Percentiles rank a stretch among this genome's conserved stretches.
These are phyloP conservation scores for Zele albiditarsus DNA, from an alignment of 2,888 invertebrate species.

Conservation along the genomic window DNA sequence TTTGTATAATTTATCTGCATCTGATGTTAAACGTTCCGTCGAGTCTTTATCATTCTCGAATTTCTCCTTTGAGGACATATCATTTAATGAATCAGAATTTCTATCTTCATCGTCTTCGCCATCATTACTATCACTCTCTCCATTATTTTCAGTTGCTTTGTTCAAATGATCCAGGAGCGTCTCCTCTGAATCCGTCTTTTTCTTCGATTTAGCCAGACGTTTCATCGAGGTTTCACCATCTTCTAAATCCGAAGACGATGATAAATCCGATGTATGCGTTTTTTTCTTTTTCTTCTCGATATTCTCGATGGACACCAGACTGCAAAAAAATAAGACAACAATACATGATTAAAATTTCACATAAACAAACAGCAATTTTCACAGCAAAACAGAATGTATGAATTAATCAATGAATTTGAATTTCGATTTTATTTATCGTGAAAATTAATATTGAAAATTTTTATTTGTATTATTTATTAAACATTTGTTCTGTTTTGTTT, in stretches of 20 bases:
- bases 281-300: slow-evolving; percentile 55
- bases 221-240: slow-evolving; percentile 42
- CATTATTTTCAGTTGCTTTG: slow-evolving; percentile 7
- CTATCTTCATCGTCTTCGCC: slow-evolving; percentile 16
- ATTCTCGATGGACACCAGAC: slow-evolving; percentile 49
- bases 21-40: slow-evolving; percentile 26
- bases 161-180: slow-evolving; percentile 60
- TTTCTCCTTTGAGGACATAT: not conserved
- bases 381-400: slow-evolving; percentile 21
- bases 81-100: slow-evolving; percentile 33
- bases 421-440: not conserved
- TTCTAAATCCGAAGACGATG: slow-evolving; percentile 15
- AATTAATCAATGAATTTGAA: slow-evolving; percentile 22
- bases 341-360: slow-evolving; percentile 35
- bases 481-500: not conserved
- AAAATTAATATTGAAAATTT: slow-evolving; percentile 17
- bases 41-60: not conserved
- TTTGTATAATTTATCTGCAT: slow-evolving; percentile 45
- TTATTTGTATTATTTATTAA: no score
- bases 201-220: slow-evolving; percentile 40
- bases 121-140: not conserved
- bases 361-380: slow-evolving; percentile 25
- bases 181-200: slow-evolving; percentile 55
- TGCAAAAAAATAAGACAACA: slow-evolving; percentile 41
- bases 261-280: not conserved